Evolutionary conservation across 2,113 vertebrate genomes (phyloP).

Genomic region (Oncorhynchus gorbuscha): DNA sequence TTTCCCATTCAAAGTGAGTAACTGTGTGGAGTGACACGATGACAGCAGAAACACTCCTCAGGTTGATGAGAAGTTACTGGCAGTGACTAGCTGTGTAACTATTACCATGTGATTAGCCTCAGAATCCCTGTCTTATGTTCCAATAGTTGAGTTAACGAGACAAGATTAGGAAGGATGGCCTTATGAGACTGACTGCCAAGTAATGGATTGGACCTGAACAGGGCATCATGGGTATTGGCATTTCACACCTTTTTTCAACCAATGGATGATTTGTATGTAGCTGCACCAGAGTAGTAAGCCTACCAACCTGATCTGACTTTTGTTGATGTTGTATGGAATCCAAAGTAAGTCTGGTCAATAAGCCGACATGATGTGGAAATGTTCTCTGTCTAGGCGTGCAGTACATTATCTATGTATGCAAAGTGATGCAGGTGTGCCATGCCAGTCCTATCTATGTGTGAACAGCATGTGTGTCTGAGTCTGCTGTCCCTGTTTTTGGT

Average conservation of each 20-base stretch:
- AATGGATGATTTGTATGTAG: background rate
- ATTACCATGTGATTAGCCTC: background rate
- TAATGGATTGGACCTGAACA: too few relatives aligned
- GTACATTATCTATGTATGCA: background rate
- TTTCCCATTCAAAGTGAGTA: background rate
- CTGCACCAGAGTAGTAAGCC: background rate
- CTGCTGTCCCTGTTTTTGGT: background rate
- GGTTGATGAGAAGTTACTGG: background rate
- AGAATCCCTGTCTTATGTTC: background rate
- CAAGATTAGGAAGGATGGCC: too few relatives aligned
- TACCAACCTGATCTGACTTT: background rate
- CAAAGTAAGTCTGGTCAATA: background rate
- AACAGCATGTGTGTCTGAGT: constrained; percentile 5
- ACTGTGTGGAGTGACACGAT: background rate
- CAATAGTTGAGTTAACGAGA: background rate
- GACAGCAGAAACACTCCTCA: background rate
- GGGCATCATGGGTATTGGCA: too few relatives aligned
- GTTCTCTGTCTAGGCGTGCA: background rate
- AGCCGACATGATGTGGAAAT: background rate
- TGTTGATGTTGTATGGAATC: background rate
- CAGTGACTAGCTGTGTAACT: background rate
- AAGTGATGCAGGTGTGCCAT: background rate
- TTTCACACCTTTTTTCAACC: background rate
- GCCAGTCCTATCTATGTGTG: constrained; percentile 1
- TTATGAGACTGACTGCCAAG: background rate